phyloP scores from a whole-genome alignment of 2,113 vertebrate genomes.

The Etheostoma cragini region DNA sequence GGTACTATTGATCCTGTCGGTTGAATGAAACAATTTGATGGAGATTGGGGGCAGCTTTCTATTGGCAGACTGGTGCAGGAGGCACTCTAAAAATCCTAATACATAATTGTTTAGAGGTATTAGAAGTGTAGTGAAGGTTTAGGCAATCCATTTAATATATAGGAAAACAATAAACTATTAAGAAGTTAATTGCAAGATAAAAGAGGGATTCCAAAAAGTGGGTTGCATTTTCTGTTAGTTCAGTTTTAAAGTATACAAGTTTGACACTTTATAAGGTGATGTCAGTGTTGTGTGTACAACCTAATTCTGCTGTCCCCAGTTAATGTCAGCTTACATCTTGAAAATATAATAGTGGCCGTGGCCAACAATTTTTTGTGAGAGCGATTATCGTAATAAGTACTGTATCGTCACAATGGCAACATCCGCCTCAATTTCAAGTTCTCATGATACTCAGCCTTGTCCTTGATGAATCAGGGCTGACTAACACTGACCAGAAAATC shows the following conservation, averaged over 20 bases:
- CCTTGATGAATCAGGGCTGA: constrained; percentile 16
- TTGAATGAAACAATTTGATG: constrained; percentile 55
- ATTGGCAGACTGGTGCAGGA: not conserved
- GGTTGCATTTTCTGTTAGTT: not conserved
- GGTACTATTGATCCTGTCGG: constrained; percentile 15
- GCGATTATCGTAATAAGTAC: not conserved
- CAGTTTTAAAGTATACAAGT: constrained; percentile 8
- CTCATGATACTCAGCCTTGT: not conserved
- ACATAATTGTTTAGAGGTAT: constrained; percentile 11
- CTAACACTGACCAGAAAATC: constrained; percentile 45
- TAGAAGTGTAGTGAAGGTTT: not conserved
- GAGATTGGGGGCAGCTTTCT: constrained; percentile 38
- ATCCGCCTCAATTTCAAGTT: not conserved
- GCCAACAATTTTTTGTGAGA: not conserved
- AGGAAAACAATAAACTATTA: constrained; percentile 38
- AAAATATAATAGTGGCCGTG: not conserved
- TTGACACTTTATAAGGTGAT: not conserved
- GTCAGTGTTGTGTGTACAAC: not conserved
- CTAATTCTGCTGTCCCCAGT: not conserved
- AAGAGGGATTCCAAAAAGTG: not conserved
- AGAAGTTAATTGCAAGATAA: not conserved
- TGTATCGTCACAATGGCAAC: not conserved
- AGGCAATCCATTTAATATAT: constrained; percentile 23
- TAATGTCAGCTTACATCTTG: not conserved
- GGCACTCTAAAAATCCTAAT: constrained; percentile 1